phyloP scores from a whole-genome alignment of 2,888 invertebrate species.

The Hedychridium roseum region DNA sequence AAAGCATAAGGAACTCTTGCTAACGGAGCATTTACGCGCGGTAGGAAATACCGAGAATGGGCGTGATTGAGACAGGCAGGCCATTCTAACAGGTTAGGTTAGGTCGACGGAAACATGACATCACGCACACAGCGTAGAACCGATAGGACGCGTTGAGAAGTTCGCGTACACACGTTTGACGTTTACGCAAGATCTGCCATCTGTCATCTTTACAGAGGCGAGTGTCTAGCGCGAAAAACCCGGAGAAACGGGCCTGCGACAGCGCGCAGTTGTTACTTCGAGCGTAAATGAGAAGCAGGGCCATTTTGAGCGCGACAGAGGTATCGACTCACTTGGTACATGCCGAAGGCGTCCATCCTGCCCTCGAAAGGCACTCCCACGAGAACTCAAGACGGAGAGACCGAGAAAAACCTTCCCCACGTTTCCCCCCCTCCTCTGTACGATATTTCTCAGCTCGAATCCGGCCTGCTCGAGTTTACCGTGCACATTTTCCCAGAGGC shows the following conservation, averaged over 20 bases:
- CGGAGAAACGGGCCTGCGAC: too few species aligned
- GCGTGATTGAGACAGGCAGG: conserved; percentile 52
- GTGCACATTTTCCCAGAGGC: conserved; percentile 18
- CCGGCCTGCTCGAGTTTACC: too few species aligned
- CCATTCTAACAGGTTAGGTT: conserved; percentile 48
- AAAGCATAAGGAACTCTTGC: background rate
- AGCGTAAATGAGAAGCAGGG: too few species aligned
- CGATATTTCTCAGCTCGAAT: too few species aligned
- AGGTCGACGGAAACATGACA: conserved; percentile 51
- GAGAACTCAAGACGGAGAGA: too few species aligned
- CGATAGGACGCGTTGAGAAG: too few species aligned
- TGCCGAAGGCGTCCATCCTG: conserved; percentile 61
- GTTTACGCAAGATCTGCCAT: conserved; percentile 33
- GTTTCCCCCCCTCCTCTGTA: conserved; percentile 1
- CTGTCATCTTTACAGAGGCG: conserved; percentile 20
- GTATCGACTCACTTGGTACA: conserved; percentile 61
- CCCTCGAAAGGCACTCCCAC: too few species aligned
- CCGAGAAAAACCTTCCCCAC: conserved; percentile 7
- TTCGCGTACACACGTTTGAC: conserved; percentile 2
- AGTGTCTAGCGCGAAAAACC: too few species aligned
- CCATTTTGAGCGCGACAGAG: conserved; percentile 48
- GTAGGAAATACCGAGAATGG: conserved; percentile 53
- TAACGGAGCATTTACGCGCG: background rate
- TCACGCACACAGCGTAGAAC: conserved; percentile 41
- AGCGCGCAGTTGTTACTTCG: too few species aligned